Evolutionary conservation across 30 jellyfish, hydroid and myxozoan genomes (phyloP), one percentile per base, ranked within the genome.

Genomic region (Hydractinia echinata): DNA sequence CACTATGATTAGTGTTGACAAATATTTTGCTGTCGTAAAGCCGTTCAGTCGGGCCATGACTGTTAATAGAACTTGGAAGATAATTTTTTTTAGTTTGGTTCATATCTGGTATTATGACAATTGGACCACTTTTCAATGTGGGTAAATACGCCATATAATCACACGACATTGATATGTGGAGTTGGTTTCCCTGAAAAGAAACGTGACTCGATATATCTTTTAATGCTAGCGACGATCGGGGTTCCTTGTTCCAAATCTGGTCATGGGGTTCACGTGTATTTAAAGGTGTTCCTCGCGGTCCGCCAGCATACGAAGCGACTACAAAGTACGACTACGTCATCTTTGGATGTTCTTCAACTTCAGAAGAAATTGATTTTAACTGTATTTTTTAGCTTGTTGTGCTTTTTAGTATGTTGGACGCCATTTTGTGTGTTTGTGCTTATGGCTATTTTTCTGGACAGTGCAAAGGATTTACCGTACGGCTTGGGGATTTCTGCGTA

Each of bases 401-500:
- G 96, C 72, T 92, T 92, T 76, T 73, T 87, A 4, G 8, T 87
- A 53, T 92, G 98, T 76, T 92, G 98, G 98, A 72, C 94, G 77
- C 92, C 98, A 61, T 92, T 92, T 76, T 87, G 83, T 84, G 84
- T 88, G 13, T 70, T 86, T 83, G 80, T 86, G 1, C 39, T 87
- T 0, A 21, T 92, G 7, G 96, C 96, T 4, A 90, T 82, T 58
- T 53, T 80, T 16, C 54, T 81, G 4, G 83, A 92, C 60, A 86
- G 83, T 48, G 77, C 81, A 16, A 44, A 85, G 8, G 53, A 73
- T 64, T 53, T 92, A 55, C 98, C 98, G 14, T 85, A 71, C 55
- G 98, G 98, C 61, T 82, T 92, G 68, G 98, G 98, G 18, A 79
- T 92, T 21, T 95, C 98, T 51, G 98, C 98, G 7, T 92, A 92